These are phyloP conservation scores for Adela reaumurella DNA, from an alignment of 2,888 invertebrate species.

Conservation along the genomic window DNA sequence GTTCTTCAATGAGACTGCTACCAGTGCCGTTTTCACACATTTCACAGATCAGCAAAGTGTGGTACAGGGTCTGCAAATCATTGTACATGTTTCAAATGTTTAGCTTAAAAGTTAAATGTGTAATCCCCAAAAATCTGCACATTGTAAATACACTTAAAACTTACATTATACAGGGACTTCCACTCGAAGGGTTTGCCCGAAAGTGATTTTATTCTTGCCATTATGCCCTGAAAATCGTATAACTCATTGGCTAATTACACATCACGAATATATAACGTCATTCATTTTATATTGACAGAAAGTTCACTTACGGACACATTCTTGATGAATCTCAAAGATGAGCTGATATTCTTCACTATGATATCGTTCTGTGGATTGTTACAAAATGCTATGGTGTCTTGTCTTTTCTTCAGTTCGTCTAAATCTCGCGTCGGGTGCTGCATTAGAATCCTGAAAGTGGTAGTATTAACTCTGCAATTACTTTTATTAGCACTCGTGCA, in stretches of 20 bases:
- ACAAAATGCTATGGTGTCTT: slow-evolving; percentile 69
- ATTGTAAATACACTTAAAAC: too few relatives aligned
- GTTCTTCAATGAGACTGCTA: slow-evolving; percentile 48
- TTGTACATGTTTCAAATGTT: too few relatives aligned
- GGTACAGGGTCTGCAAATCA: slow-evolving; percentile 63
- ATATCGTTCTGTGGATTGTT: slow-evolving; percentile 58
- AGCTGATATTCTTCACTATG: slow-evolving; percentile 58
- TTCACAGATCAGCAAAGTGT: slow-evolving; percentile 65
- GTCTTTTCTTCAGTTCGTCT: slow-evolving; percentile 56
- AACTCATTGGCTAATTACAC: neutral
- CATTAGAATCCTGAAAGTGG: slow-evolving; percentile 56
- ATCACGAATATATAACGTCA: too few relatives aligned
- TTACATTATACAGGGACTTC: slow-evolving; percentile 67
- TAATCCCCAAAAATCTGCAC: too few relatives aligned
- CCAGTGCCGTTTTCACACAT: slow-evolving; percentile 51
- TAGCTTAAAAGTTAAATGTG: too few relatives aligned
- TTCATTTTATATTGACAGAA: slow-evolving; percentile 5
- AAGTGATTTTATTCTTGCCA: slow-evolving; percentile 60
- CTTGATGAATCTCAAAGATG: slow-evolving; percentile 58
- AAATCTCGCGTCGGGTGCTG: slow-evolving; percentile 67
- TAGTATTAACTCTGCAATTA: too few relatives aligned
- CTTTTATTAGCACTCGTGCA: too few relatives aligned
- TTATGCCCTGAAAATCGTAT: slow-evolving; percentile 47
- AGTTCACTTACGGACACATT: slow-evolving; percentile 55
- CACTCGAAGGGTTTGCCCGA: slow-evolving; percentile 64